Evolutionary conservation across 2,888 invertebrate species (phyloP), one percentile per base, ranked within the genome.

Genomic region (Tachina lurida): DNA sequence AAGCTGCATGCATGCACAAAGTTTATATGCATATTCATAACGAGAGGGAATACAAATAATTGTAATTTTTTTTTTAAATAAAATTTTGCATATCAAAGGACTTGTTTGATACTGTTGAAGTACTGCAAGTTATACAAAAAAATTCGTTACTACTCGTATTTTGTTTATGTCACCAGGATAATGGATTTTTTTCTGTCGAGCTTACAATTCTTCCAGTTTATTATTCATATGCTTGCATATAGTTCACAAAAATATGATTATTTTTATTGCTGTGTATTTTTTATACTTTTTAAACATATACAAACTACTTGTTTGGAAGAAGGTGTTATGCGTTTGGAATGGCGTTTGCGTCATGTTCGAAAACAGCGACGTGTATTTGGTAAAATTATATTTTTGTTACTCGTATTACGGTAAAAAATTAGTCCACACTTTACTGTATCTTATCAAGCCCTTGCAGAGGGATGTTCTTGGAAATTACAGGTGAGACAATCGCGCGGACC

Each of bases 71-170:
- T 45, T 17, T 39, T 31, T 22, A 22, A 52, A 39, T 47, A 63
- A 70, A 71, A 73, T 83, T 83, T 83, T 58, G 41, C 82, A 83
- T 83, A 71, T 83, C 82, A 83, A 83, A 83, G 82, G 71, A 60
- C 49, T 58, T 31, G 2, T 41, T 43, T 74, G 43, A 73, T 80
- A 49, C 19, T 56, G 73, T 47, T 47, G 74, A 60, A 49, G 22
- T n/a, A 58, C 17, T 43, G 43, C 10, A 17, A 52, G 4, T 49
- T 43, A 60, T 15, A 76, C 17, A 62, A 75, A 70, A 75, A 52
- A 62, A 49, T 41, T 39, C 60, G 19, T 71, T 58, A 68, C 56
- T 63, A n/a, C n/a, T n/a, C n/a, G n/a, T n/a, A 15, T 70, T 70
- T 76, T 63, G 75, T 75, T 70, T 82, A 47, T 76, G 70, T 82